Conservation (phyloP, 2,113 vertebrate genomes). For the Syngnathus scovelli region DNA sequence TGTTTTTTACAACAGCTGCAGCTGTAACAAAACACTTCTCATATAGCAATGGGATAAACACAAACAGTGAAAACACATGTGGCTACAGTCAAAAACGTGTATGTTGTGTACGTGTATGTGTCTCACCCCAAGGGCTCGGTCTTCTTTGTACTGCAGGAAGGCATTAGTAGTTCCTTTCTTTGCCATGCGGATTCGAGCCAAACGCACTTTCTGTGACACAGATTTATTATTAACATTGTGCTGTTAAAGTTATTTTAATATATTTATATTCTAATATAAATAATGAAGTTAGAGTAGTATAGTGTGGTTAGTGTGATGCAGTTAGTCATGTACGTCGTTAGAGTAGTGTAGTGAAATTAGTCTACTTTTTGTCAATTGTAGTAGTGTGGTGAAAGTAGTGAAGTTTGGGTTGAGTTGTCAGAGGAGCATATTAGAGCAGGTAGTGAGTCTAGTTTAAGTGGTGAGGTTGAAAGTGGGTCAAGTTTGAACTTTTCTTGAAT, state of each 20-base stretch:
- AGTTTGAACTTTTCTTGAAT: neutral
- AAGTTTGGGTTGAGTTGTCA: neutral
- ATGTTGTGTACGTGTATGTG: slow-evolving; percentile 4
- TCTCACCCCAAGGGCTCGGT: slow-evolving; percentile 75
- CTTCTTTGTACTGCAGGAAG: slow-evolving; percentile 85
- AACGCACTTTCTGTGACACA: slow-evolving; percentile 78
- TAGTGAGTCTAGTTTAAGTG: neutral
- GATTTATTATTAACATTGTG: neutral
- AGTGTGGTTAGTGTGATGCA: neutral
- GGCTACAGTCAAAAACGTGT: too few relatives aligned
- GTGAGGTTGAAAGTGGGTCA: neutral
- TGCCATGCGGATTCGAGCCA: slow-evolving; percentile 83
- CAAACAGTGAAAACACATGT: too few relatives aligned
- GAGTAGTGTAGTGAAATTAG: neutral
- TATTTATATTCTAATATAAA: neutral
- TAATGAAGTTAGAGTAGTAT: neutral
- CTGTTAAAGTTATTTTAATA: neutral
- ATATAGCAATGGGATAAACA: too few relatives aligned
- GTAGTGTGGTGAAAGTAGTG: neutral
- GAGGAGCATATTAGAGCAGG: neutral
- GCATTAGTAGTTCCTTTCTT: slow-evolving; percentile 84
- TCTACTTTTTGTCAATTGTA: neutral
- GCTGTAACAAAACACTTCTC: too few relatives aligned
- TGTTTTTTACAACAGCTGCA: neutral
- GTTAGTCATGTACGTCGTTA: neutral